These are phyloP conservation scores for Aromia moschata DNA, from an alignment of 2,888 invertebrate genomes.

Conservation along the genomic window DNA sequence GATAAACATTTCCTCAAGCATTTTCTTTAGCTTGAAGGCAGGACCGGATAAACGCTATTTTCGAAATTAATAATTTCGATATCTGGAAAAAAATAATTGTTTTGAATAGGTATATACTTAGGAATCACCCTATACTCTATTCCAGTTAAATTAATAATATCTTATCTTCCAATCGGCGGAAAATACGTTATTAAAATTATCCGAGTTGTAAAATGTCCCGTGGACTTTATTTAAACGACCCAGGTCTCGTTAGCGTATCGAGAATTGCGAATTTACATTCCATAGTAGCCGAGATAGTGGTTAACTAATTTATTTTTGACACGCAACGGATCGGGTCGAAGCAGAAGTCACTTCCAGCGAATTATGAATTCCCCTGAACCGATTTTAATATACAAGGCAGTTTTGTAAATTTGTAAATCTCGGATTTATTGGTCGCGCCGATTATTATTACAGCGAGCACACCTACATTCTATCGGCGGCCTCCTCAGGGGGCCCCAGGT, in stretches of 20 bases:
- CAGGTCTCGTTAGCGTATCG: constrained; percentile 18
- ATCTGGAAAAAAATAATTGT: too few species aligned
- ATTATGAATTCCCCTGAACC: constrained; percentile 40
- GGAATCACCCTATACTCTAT: not conserved
- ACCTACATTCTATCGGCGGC: constrained; percentile 35
- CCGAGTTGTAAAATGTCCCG: not conserved
- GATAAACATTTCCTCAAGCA: too few species aligned
- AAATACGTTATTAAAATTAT: constrained; percentile 2
- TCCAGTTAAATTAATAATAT: not conserved
- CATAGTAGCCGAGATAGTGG: constrained; percentile 18
- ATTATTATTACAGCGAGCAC: constrained; percentile 41
- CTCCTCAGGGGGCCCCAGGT: constrained; percentile 28
- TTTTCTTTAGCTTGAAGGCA: too few species aligned
- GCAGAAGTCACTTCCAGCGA: constrained; percentile 20
- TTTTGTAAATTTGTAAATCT: constrained; percentile 41
- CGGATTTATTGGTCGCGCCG: constrained; percentile 40
- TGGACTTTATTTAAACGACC: constrained; percentile 11
- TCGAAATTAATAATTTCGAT: too few species aligned
- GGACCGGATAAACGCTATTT: too few species aligned
- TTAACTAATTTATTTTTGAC: constrained; percentile 29
- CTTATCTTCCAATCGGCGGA: not conserved
- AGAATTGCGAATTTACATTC: constrained; percentile 26
- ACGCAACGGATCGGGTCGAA: constrained; percentile 20
- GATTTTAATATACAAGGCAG: constrained; percentile 37
- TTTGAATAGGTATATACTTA: too few species aligned